Base-by-base conservation (phyloP, 2,797 vertebrate species). In the Lemur catta region DNA sequence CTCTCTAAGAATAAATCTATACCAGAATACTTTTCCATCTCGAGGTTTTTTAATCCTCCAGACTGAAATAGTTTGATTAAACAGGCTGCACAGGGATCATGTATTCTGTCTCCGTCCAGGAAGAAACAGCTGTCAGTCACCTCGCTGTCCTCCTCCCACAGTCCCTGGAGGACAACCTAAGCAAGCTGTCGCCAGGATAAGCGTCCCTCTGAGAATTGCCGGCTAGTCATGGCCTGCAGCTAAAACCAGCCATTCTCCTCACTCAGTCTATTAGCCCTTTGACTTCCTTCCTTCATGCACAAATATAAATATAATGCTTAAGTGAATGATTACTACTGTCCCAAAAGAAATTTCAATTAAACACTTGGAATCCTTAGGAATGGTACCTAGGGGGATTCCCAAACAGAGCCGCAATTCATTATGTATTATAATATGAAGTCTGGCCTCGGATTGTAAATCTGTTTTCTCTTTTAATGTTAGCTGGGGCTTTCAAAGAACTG, bases 121-220 rank as follows among this genome's bases (percentile, higher is more conserved):
- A 95, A 97, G 96, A 95, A 97, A 97, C 97, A 98, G 98, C 97
- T 98, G 98, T 98, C 98, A 98, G 97, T 98, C 98, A 98, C 74
- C 96, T n/a, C 30, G 15, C 80, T 67, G 96, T 72, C 96, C 67
- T 96, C 97, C 97, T 93, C 93, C 94, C 96, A 74, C 91, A 78
- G 87, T 98, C 98, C 87, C 97, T 41, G 17, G 97, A 93, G 98
- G 85, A 84, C 84, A 81, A 61, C 33, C 84, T 93, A 92, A 96
- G 97, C 97, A 97, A 94, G 97, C 75, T 97, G 95, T 97, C 93
- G 88, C 90, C 92, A 79, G 97, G 92, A 98, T 97, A 98, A 98
- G 97, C 93, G 55, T 96, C 98, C 98, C 98, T 98, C 12, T 0
- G 98, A 97, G 98, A 97, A 75, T 95, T 90, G 93, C 97, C 43